Percentiles rank a stretch among this genome's conserved stretches.
phyloP scores from a whole-genome alignment of 2,113 vertebrate species.

The Microcebus tavaratra region DNA sequence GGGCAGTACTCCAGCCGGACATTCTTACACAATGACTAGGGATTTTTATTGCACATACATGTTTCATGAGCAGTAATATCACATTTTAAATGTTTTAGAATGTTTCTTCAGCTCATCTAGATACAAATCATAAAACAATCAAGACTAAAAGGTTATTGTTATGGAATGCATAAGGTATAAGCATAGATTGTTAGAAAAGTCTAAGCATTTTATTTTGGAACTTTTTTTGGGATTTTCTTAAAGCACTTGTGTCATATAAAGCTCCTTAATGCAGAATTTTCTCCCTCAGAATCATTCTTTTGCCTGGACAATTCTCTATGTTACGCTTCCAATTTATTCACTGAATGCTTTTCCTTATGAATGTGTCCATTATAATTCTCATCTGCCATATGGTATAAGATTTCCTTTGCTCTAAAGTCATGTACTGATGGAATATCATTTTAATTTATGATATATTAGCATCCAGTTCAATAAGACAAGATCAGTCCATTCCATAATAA shows the following conservation, averaged over 20 bases:
- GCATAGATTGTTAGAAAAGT: not conserved
- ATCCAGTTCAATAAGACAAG: slow-evolving; percentile 40
- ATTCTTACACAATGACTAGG: slow-evolving; percentile 67
- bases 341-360: slow-evolving; percentile 25
- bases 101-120: slow-evolving; percentile 24
- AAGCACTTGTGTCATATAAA: not conserved
- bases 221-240: slow-evolving; percentile 4
- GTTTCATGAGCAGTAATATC: slow-evolving; percentile 41
- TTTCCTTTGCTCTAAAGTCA: slow-evolving; percentile 49
- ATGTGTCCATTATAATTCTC: slow-evolving; percentile 56
- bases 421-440: not conserved
- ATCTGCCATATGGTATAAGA: not conserved
- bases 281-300: not conserved
- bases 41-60: slow-evolving; percentile 28
- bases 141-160: not conserved
- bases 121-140: slow-evolving; percentile 33
- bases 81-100: slow-evolving; percentile 44
- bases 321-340: slow-evolving; percentile 22
- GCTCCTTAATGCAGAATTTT: not conserved
- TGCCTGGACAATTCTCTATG: not conserved
- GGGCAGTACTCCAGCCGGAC: slow-evolving; percentile 34
- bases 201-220: slow-evolving; percentile 50
- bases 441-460: slow-evolving; percentile 52
- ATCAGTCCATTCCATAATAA: not conserved
- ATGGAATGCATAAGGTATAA: not conserved